Percentiles rank a stretch among this genome's conserved stretches.
phyloP scores from a whole-genome alignment of 2,113 vertebrate species.

The Rhineura floridana region DNA sequence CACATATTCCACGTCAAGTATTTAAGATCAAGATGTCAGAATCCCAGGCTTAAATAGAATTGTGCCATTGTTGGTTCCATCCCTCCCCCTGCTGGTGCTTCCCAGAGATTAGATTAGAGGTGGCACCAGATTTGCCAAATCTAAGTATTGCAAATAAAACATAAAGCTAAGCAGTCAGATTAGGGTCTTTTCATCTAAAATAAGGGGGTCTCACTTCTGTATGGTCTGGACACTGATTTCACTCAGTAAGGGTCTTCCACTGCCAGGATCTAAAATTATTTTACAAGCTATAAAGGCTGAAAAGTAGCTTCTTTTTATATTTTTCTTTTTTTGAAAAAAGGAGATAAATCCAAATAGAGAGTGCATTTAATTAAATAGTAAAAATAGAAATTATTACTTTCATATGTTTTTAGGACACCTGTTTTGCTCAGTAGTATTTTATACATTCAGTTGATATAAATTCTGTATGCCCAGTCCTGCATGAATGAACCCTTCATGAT shows the following conservation, averaged over 20 bases:
- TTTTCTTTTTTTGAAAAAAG: no score
- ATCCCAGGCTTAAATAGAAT: background rate
- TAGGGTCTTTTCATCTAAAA: background rate
- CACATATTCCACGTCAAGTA: background rate
- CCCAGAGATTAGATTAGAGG: background rate
- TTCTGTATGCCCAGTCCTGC: background rate
- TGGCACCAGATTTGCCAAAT: background rate
- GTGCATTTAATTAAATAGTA: background rate
- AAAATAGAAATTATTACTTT: background rate
- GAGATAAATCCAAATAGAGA: background rate
- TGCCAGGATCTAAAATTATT: background rate
- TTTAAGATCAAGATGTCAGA: background rate
- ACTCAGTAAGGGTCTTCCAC: background rate
- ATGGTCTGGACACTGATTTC: background rate
- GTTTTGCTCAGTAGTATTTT: conserved; percentile 10
- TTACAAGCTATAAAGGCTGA: background rate
- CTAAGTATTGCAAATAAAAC: background rate
- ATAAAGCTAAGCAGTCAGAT: background rate
- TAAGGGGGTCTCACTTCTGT: background rate
- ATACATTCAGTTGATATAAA: conserved; percentile 19
- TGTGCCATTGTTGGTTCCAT: background rate
- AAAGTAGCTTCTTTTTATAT: background rate
- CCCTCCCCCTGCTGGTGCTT: background rate
- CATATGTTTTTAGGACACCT: background rate
- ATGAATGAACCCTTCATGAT: conserved; percentile 26